These are phyloP conservation scores for Limonius californicus DNA, from an alignment of 1,140 invertebrate genomes.

Conservation along the genomic window DNA sequence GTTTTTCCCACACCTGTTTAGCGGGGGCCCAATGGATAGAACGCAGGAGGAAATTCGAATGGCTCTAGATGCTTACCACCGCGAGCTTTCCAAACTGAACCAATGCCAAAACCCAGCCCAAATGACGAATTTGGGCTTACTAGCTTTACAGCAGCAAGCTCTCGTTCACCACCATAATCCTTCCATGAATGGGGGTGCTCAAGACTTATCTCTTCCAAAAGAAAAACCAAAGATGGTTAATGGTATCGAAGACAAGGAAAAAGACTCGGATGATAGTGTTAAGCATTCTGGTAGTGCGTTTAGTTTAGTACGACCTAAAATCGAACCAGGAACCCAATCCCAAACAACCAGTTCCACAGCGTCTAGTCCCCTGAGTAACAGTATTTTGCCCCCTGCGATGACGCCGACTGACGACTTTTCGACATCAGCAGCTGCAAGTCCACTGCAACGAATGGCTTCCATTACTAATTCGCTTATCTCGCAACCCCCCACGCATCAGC, in stretches of 20 bases:
- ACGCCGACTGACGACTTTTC: slow-evolving; percentile 74
- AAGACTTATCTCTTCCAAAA: slow-evolving; percentile 83
- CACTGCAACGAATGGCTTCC: slow-evolving; percentile 94
- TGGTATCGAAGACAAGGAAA: slow-evolving; percentile 54
- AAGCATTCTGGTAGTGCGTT: slow-evolving; percentile 81
- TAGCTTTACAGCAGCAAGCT: slow-evolving; percentile 72
- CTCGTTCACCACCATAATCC: slow-evolving; percentile 45
- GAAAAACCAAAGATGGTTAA: slow-evolving; percentile 69
- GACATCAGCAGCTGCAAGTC: slow-evolving; percentile 76
- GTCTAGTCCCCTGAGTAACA: slow-evolving; percentile 75
- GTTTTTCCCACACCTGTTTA: slow-evolving; percentile 77
- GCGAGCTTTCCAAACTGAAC: slow-evolving; percentile 84
- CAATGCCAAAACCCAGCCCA: slow-evolving; percentile 56
- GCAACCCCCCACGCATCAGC: slow-evolving; percentile 79
- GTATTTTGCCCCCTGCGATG: slow-evolving; percentile 75
- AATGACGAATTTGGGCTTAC: slow-evolving; percentile 58
- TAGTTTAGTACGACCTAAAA: slow-evolving; percentile 75
- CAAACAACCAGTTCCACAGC: slow-evolving; percentile 61
- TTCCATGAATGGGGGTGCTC: slow-evolving; percentile 63
- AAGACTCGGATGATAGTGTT: slow-evolving; percentile 62
- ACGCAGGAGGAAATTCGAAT: slow-evolving; percentile 83
- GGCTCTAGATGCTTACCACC: slow-evolving; percentile 86
- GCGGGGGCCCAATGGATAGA: slow-evolving; percentile 62
- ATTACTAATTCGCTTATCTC: slow-evolving; percentile 95
- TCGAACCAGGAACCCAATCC: slow-evolving; percentile 62